A percentile compares a stretch with the other conserved stretches of the same genome.
phyloP scores from a whole-genome alignment of 92 coral and sea anemone genomes.

The Siderastrea siderea region DNA sequence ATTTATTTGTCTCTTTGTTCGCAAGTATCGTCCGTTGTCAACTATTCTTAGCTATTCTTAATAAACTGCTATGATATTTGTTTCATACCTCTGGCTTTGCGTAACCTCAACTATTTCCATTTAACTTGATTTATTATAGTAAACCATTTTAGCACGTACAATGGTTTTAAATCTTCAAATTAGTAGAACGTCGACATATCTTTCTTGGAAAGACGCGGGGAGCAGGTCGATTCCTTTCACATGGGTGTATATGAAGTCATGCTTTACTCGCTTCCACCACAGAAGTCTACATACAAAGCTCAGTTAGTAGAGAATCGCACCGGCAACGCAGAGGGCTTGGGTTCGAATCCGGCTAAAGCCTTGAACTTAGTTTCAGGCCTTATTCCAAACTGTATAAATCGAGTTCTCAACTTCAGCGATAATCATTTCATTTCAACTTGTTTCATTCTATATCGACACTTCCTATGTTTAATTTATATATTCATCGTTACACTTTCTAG shows the following conservation, averaged over 20 bases:
- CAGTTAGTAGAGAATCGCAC: background rate
- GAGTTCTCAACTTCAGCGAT: background rate
- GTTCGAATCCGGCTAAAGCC: background rate
- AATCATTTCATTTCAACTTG: background rate
- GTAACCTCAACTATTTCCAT: slow-evolving; percentile 15
- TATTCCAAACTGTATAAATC: too few species aligned
- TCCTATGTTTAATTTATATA: background rate
- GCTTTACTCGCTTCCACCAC: too few species aligned
- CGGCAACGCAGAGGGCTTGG: background rate
- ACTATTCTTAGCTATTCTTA: background rate
- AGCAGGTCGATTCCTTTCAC: background rate
- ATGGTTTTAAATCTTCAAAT: background rate
- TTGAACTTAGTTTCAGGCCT: too few species aligned
- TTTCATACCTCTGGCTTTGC: slow-evolving; percentile 4
- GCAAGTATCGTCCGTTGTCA: background rate
- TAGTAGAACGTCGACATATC: background rate
- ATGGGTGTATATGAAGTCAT: too few species aligned
- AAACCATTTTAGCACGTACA: slow-evolving; percentile 12
- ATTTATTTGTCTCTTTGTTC: slow-evolving; percentile 15
- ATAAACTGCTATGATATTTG: slow-evolving; percentile 17
- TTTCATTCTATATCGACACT: background rate
- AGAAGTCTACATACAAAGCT: too few species aligned
- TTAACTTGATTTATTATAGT: background rate
- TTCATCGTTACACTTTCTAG: background rate
- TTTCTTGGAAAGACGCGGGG: background rate